Base-by-base conservation (phyloP, 2,113 vertebrate species). In the Entelurus aequoreus region DNA sequence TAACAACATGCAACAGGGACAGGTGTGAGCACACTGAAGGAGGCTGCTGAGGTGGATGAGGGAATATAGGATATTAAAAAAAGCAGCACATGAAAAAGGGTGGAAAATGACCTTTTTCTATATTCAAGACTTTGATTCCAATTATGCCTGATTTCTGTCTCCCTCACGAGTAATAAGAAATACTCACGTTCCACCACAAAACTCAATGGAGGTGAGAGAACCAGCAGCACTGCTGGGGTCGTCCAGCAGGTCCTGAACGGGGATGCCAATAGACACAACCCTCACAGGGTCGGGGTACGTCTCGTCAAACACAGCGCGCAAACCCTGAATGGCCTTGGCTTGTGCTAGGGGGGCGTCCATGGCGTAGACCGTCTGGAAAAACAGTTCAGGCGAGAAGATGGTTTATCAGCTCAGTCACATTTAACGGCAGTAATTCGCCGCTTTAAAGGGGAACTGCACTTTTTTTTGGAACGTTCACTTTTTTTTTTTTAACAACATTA, bases 161-260 rank as follows among this genome's bases (percentile, higher is more conserved):
- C 2, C 7, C 1, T 42, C 40, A 42, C n/a, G 21, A 12, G n/a
- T 12, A 6, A 14, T 4, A 1, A 6, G 16, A 59, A 59, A 9
- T 10, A 95, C 97, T 94, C 87, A 99, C 97, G 97, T 98, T 65
- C 97, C 97, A 8, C 96, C 95, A 0, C 97, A 99, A 81, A 99
- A 99, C 83, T 99, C 97, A 0, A 98, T 86, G 1, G 97, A 98
- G 53, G 93, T 93, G 40, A 94, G 63, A 4, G 94, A 93, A 4
- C 97, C 96, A 0, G 93, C 94, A 0, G 94, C 81, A 6, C 94
- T 90, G 0, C 88, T 91, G 11, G 97, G 97, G 74, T 98, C 95
- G 0, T 88, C 88, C 78, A 99, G 84, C 74, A 99, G 89, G 16
- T 95, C 88, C 21, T 92, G 90, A 14, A 98, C 93, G 0, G 95